Evolutionary conservation across 2,797 vertebrate genomes (phyloP).

Genomic region (Pelodytes ibericus): DNA sequence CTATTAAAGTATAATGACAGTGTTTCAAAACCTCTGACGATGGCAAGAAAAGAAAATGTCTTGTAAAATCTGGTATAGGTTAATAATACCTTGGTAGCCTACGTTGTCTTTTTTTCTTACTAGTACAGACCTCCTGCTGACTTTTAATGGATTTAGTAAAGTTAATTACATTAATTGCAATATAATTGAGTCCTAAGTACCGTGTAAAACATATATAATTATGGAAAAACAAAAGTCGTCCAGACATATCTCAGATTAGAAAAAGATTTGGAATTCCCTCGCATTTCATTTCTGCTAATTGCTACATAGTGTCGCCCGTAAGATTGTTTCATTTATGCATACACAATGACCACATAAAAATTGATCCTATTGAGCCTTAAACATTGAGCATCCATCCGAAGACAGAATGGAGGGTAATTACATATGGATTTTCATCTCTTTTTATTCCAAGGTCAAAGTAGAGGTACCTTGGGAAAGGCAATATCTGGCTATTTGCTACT

Average conservation of each 20-base stretch:
- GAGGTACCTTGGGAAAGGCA: too few species aligned
- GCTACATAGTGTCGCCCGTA: conserved; percentile 78
- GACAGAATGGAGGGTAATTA: background rate
- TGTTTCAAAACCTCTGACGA: conserved; percentile 76
- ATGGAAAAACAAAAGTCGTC: conserved; percentile 84
- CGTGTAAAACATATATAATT: conserved; percentile 83
- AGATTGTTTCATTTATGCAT: conserved; percentile 67
- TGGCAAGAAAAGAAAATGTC: conserved; percentile 82
- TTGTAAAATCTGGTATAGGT: conserved; percentile 82
- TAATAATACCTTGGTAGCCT: conserved; percentile 84
- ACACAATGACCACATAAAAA: conserved; percentile 32
- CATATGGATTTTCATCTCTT: too few species aligned
- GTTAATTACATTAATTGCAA: conserved; percentile 89
- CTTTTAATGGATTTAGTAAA: conserved; percentile 86
- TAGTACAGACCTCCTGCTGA: conserved; percentile 85
- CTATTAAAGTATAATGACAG: conserved; percentile 80
- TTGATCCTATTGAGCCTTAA: conserved; percentile 4
- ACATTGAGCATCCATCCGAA: background rate
- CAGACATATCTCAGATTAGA: conserved; percentile 77
- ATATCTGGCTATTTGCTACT: too few species aligned
- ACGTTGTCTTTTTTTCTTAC: conserved; percentile 79
- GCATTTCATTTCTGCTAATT: conserved; percentile 82
- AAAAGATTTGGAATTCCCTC: conserved; percentile 80
- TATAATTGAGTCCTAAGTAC: conserved; percentile 87
- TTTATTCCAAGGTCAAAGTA: too few species aligned